Evolutionary conservation across 2,888 invertebrate species (phyloP).

Genomic region (Eretmocerus hayati): DNA sequence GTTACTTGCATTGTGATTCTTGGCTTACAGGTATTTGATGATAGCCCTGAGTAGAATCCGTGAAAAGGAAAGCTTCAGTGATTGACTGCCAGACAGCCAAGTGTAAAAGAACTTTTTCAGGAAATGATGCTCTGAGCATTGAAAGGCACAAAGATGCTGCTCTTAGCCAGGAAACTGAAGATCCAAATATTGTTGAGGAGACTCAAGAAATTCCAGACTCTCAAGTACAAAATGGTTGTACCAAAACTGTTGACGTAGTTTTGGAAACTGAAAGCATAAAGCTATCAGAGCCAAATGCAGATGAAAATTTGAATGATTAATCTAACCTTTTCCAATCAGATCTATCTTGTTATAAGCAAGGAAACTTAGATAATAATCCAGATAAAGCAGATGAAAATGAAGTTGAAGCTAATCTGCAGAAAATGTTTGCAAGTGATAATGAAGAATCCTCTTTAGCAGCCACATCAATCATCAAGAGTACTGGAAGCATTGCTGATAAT

Average conservation of each 20-base stretch:
- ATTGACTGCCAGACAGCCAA: background rate
- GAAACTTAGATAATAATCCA: background rate
- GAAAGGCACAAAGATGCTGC: background rate
- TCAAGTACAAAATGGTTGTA: background rate
- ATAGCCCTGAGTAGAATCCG: background rate
- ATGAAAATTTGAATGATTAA: background rate
- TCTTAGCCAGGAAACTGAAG: background rate
- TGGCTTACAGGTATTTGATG: background rate
- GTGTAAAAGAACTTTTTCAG: background rate
- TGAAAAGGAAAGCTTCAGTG: background rate
- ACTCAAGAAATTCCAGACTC: background rate
- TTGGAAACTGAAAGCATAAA: background rate
- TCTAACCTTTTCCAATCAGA: background rate
- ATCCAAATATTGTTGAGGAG: background rate
- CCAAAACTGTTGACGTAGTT: too few species aligned
- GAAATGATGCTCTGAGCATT: background rate
- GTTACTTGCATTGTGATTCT: background rate
- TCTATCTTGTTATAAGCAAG: background rate
- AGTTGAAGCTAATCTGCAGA: background rate
- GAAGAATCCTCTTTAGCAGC: too few species aligned
- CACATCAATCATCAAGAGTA: too few species aligned
- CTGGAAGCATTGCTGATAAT: too few species aligned
- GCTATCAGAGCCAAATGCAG: background rate
- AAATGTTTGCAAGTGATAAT: too few species aligned
- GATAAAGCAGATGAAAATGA: background rate